Conservation (phyloP, 2,113 vertebrate species). For the Pollachius pollachius region DNA sequence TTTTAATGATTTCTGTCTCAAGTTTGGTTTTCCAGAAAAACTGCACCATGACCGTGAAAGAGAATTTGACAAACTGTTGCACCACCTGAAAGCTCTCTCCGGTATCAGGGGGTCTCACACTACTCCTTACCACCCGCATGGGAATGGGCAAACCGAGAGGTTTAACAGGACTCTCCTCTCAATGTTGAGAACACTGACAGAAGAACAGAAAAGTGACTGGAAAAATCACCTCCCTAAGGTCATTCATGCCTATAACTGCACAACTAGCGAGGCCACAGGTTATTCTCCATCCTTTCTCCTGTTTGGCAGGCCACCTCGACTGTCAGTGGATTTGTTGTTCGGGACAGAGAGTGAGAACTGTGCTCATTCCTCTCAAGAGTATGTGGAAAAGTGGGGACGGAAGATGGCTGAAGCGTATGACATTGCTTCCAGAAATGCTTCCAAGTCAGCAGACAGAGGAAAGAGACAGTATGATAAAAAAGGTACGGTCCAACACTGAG, state of each 20-base stretch:
- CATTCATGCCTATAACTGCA: not conserved
- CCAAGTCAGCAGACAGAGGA: too few relatives aligned
- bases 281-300: not conserved
- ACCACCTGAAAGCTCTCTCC: not conserved
- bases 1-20: not conserved
- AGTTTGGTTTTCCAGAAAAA: not conserved
- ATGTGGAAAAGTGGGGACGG: not conserved
- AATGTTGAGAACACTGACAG: not conserved
- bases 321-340: not conserved
- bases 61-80: constrained; percentile 1
- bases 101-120: not conserved
- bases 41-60: not conserved
- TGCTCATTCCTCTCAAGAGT: not conserved
- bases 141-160: not conserved
- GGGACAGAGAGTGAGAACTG: not conserved
- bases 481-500: too few relatives aligned
- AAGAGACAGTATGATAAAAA: too few relatives aligned
- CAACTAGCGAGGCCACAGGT: not conserved
- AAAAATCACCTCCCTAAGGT: not conserved
- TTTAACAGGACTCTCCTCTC: not conserved
- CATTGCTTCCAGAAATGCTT: not conserved
- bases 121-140: not conserved
- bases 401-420: not conserved
- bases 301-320: not conserved
- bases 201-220: not conserved